Conservation (phyloP, 92 coral and sea anemone genomes). For the Nematostella vectensis region DNA sequence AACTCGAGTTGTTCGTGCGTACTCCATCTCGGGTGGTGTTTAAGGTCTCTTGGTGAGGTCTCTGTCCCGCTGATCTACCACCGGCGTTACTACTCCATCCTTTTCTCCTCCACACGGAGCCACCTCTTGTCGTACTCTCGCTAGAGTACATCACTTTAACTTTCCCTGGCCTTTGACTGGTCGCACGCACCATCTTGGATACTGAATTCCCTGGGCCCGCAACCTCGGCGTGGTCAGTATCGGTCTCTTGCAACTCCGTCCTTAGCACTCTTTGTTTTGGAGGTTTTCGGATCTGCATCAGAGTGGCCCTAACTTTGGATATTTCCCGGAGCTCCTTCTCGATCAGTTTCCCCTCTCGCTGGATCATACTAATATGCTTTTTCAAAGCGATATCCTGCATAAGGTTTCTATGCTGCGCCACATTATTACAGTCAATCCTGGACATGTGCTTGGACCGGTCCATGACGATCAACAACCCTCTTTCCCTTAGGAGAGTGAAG, state of each 20-base stretch:
- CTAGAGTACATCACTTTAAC: background rate
- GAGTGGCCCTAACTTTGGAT: constrained; percentile 57
- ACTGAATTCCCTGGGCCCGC: background rate
- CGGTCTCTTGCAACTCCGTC: background rate
- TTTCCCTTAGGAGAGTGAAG: too few relatives aligned
- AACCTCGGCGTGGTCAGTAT: too few relatives aligned
- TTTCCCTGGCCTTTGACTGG: background rate
- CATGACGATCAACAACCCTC: too few relatives aligned
- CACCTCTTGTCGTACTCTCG: background rate
- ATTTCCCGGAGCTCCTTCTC: constrained; percentile 78
- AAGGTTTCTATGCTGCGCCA: constrained; percentile 67
- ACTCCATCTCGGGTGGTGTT: background rate
- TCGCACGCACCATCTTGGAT: too few relatives aligned
- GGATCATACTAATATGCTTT: constrained; percentile 61
- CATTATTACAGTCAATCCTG: constrained; percentile 40
- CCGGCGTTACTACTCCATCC: background rate
- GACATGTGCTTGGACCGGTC: constrained; percentile 10
- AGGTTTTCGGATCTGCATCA: constrained; percentile 58
- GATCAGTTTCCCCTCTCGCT: constrained; percentile 59
- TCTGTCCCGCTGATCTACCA: background rate
- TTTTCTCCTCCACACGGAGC: too few relatives aligned
- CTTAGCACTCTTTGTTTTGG: constrained; percentile 17
- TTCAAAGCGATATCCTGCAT: constrained; percentile 82
- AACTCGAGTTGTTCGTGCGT: background rate
- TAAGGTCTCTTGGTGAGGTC: background rate